Conservation (phyloP, 2,113 vertebrate species). For the Cardinalis cardinalis region DNA sequence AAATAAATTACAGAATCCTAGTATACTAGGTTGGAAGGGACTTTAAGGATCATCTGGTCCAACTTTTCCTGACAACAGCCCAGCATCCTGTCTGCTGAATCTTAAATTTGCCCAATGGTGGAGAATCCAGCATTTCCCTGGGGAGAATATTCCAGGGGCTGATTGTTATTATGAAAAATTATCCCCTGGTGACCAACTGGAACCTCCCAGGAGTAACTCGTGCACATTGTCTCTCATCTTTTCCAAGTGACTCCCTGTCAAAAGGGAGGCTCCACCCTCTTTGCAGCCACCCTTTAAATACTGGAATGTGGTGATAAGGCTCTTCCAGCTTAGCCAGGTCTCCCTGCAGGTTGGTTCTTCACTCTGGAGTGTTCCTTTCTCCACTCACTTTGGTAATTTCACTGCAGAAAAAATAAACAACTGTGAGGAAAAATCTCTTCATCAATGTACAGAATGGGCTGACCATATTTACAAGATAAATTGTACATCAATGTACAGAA, state of each 20-base stretch:
- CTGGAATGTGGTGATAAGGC: neutral
- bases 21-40: neutral
- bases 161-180: neutral
- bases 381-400: neutral
- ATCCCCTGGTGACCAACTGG: neutral
- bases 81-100: too few relatives aligned
- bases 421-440: neutral
- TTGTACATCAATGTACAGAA: neutral
- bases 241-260: neutral
- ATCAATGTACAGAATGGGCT: neutral
- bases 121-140: neutral
- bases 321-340: neutral
- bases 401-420: neutral
- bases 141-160: neutral
- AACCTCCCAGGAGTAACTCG: neutral
- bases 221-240: neutral
- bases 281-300: neutral
- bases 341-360: neutral
- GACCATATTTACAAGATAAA: neutral
- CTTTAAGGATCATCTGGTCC: neutral
- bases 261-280: neutral
- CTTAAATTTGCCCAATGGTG: too few relatives aligned
- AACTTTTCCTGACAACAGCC: neutral
- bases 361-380: neutral
- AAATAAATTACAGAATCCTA: neutral